Evolutionary conservation across 2,888 invertebrate genomes (phyloP), one percentile per base, ranked within the genome.

Genomic region (Dysmachus trigonus): DNA sequence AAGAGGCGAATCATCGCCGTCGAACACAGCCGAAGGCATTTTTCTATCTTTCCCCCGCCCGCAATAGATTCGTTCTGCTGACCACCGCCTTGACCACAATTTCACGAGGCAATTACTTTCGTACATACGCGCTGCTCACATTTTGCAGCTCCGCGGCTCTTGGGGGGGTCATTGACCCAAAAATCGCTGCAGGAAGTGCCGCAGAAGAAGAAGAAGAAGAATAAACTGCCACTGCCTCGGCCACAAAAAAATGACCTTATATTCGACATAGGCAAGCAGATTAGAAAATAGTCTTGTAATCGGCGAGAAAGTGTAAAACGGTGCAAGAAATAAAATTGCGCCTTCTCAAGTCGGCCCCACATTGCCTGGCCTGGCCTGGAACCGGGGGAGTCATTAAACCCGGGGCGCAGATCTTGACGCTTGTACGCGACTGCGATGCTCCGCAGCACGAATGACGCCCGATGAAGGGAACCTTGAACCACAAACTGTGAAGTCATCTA

Each of bases 81-180:
- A 47, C 77, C 47, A 76, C 76, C 79, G 47, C 81, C 51, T 81
- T 81, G 53, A 81, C 81, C 53, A 81, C 81, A 53, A 53, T 81
- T 81, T 81, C 53, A 62, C 18, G 33, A 81, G 47, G 51, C 81
- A 81, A 81, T 81, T 81, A 62, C 53, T 53, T 81, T 53, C 81
- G 33, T 53, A 62, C 33, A 53, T 81, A 81, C 62, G 18, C 33
- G 33, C 81, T 53, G 47, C 47, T 47, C 47, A 47, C 77, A 77
- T 31, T 41, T 41, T 47, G 62, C 62, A 62, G 62, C 62, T 62
- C 62, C 62, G 33, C 33, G 22, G 62, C 62, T 62, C 51, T n/a
- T 18, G 38, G n/a, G 62, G 51, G 27, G 62, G 62, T 62, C 62
- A 18, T 27, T 62, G 62, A 62, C 62, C 62, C 62, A 62, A 62